Conservation (phyloP, 1,140 invertebrate species). For the Drosophila baimaii region DNA sequence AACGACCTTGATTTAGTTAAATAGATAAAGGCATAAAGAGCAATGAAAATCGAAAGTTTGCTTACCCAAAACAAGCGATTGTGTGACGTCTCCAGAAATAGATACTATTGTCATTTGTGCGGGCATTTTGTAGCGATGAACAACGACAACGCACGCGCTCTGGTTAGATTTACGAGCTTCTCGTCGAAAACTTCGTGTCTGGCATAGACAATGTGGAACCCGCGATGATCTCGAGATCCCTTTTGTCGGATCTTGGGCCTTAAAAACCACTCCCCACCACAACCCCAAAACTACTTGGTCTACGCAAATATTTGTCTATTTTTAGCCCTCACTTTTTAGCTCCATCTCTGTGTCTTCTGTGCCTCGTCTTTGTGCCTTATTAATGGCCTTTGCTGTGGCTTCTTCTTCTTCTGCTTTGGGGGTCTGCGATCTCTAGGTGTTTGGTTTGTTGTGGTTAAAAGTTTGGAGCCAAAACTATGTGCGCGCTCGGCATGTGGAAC, state of each 20-base stretch:
- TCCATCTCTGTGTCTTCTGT: slow-evolving; percentile 10
- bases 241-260: slow-evolving; percentile 5
- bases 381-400: slow-evolving; percentile 55
- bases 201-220: slow-evolving; percentile 26
- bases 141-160: slow-evolving; percentile 12
- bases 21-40: not conserved
- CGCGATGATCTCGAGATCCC: slow-evolving; percentile 15
- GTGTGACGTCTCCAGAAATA: slow-evolving; percentile 12
- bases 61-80: slow-evolving; percentile 22
- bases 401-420: slow-evolving; percentile 37
- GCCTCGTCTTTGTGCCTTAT: slow-evolving; percentile 46
- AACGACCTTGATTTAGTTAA: slow-evolving; percentile 5
- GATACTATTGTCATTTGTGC: slow-evolving; percentile 52
- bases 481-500: slow-evolving; percentile 28
- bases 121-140: slow-evolving; percentile 22
- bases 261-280: slow-evolving; percentile 7
- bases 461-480: slow-evolving; percentile 22
- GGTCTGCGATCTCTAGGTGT: slow-evolving; percentile 18
- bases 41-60: slow-evolving; percentile 61
- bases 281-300: slow-evolving; percentile 31
- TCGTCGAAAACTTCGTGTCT: slow-evolving; percentile 29
- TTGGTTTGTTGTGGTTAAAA: slow-evolving; percentile 21
- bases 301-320: slow-evolving; percentile 68
- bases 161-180: slow-evolving; percentile 45
- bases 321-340: slow-evolving; percentile 23